Conservation (phyloP, 2,797 vertebrate species). For the Denticeps clupeoides region DNA sequence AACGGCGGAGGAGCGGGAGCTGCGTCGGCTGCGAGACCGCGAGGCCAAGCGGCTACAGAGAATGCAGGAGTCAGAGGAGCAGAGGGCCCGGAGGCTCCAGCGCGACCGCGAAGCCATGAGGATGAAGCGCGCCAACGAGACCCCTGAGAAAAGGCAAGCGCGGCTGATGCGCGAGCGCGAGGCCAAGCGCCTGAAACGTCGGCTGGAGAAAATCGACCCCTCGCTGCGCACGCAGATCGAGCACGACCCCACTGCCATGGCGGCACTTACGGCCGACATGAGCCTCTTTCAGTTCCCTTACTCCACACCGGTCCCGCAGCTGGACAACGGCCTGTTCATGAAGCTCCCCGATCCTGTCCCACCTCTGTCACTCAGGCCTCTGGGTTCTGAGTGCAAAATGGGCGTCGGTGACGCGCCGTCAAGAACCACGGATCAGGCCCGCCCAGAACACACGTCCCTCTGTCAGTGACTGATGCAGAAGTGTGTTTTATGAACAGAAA, state of each 20-base stretch:
- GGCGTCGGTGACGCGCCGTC: background rate
- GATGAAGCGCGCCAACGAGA: constrained; percentile 86
- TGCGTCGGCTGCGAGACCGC: constrained; percentile 82
- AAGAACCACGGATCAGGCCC: no score
- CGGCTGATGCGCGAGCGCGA: constrained; percentile 87
- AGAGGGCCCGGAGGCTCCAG: constrained; percentile 82
- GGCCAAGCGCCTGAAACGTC: constrained; percentile 87
- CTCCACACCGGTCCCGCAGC: constrained; percentile 75
- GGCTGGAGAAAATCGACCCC: constrained; percentile 95
- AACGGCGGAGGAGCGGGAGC: constrained; percentile 77
- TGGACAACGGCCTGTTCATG: constrained; percentile 85
- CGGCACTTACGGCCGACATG: constrained; percentile 90
- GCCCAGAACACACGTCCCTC: background rate
- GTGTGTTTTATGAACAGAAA: no score
- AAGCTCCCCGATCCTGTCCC: constrained; percentile 52
- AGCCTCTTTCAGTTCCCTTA: constrained; percentile 90
- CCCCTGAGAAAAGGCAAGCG: constrained; percentile 89
- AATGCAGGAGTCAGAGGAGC: constrained; percentile 90
- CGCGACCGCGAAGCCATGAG: constrained; percentile 95
- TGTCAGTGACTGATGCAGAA: no score
- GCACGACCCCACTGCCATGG: constrained; percentile 92
- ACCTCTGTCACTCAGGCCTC: background rate
- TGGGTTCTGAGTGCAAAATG: background rate
- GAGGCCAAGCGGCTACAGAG: constrained; percentile 94
- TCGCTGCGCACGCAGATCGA: constrained; percentile 90